A percentile compares a stretch with the other conserved stretches of the same genome.
These are phyloP conservation scores for Papilio polytes DNA, from an alignment of 1,140 invertebrate species.

Conservation along the genomic window DNA sequence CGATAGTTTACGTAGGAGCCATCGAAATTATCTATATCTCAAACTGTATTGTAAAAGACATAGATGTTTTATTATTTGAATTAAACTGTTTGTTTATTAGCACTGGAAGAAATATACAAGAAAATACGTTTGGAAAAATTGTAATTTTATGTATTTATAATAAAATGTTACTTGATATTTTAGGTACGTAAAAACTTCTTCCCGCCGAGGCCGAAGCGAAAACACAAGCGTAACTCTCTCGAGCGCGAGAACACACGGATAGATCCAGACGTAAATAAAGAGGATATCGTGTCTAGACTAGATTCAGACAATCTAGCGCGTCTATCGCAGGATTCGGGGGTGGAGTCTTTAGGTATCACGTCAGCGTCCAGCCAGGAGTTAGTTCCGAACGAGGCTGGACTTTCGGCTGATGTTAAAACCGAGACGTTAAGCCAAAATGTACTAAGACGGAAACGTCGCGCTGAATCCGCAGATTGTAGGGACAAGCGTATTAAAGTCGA, in stretches of 20 bases:
- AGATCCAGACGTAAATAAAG: slow-evolving; percentile 35
- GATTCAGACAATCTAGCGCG: slow-evolving; percentile 44
- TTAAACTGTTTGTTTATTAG: not conserved
- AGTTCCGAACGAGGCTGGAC: not conserved
- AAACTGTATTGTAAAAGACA: too few relatives aligned
- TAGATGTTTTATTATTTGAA: too few relatives aligned
- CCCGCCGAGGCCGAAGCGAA: slow-evolving; percentile 85
- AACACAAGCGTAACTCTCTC: slow-evolving; percentile 53
- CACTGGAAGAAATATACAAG: not conserved
- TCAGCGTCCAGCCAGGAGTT: slow-evolving; percentile 58
- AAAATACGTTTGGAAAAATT: not conserved
- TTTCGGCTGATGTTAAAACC: slow-evolving; percentile 37
- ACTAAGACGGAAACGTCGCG: slow-evolving; percentile 54
- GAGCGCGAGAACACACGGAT: slow-evolving; percentile 27
- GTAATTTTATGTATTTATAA: not conserved
- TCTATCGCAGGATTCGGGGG: slow-evolving; percentile 60
- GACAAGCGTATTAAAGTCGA: slow-evolving; percentile 52
- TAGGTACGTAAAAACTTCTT: slow-evolving; percentile 87
- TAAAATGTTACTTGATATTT: slow-evolving; percentile 47
- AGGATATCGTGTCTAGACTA: slow-evolving; percentile 11
- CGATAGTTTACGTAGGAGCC: too few relatives aligned
- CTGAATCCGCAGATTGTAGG: slow-evolving; percentile 56
- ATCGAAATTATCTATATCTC: too few relatives aligned
- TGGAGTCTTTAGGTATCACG: slow-evolving; percentile 45
- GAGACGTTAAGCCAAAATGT: slow-evolving; percentile 41